A percentile compares a stretch with the other conserved stretches of the same genome.
phyloP scores from a whole-genome alignment of 2,888 invertebrate genomes.

The Temnothorax ravouxi region DNA sequence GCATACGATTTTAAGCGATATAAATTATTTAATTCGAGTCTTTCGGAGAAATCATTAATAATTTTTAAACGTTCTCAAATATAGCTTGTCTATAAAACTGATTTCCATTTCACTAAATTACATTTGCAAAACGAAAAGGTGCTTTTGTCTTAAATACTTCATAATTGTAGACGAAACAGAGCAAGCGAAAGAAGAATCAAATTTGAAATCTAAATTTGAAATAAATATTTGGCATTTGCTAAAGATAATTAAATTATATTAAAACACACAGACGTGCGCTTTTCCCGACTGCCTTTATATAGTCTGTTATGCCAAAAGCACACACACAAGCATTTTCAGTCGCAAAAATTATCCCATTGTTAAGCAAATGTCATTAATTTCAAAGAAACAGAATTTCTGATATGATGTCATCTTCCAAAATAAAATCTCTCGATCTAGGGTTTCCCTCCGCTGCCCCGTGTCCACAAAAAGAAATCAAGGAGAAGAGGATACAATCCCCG shows the following conservation, averaged over 20 bases:
- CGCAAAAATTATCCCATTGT: conserved; percentile 18
- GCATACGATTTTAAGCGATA: not conserved
- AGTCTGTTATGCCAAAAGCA: not conserved
- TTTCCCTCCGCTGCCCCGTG: not conserved
- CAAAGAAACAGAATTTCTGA: not conserved
- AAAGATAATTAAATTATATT: not conserved
- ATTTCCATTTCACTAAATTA: not conserved
- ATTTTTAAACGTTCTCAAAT: not conserved
- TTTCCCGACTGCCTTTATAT: not conserved
- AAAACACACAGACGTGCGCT: not conserved
- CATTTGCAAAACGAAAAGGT: not conserved
- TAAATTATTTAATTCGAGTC: conserved; percentile 7
- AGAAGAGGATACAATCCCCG: conserved; percentile 4
- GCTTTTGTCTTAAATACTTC: not conserved
- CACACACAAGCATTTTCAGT: not conserved
- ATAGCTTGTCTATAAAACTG: not conserved
- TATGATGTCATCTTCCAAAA: not conserved
- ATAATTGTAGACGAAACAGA: not conserved
- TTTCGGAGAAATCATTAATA: conserved; percentile 1
- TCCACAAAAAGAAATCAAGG: not conserved
- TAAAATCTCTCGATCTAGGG: not conserved
- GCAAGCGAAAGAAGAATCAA: conserved; percentile 15
- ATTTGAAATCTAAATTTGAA: not conserved
- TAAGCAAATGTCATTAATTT: conserved; percentile 2
- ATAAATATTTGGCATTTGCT: not conserved